Evolutionary conservation across 2,113 vertebrate genomes (phyloP), one percentile per base, ranked within the genome.

Genomic region (Chaetops frenatus): DNA sequence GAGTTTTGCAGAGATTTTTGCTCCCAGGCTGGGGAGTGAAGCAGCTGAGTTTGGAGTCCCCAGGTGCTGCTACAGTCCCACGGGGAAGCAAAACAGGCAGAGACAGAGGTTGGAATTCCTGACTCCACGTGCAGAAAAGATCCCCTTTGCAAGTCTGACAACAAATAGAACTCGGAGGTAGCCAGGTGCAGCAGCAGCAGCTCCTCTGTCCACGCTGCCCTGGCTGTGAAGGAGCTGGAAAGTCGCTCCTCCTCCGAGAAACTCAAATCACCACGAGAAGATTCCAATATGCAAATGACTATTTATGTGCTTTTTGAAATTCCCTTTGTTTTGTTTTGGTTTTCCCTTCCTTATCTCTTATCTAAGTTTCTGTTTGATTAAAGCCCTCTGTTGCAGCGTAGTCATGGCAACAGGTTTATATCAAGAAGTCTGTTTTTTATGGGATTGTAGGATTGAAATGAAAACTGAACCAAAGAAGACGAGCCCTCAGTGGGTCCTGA

Each of bases 351-450:
- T 94, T 70, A 35, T 38, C 48, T 70, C 83, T 70, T 86, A 91
- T 76, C 48, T 54, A n/a, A 93, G 89, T 82, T 96, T 92, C 81
- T 88, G 78, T 88, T 86, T 93, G 93, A 94, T 96, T 58, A 72
- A 88, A 94, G 86, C 67, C 15, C 81, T 74, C 61, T 94, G 45
- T 92, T 92, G 91, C 76, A 38, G 50, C 7, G 76, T 57, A 90
- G 92, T 20, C 87, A 51, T 54, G 62, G 65, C 93, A 94, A 73
- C 86, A 35, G 81, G 76, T 94, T 94, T 56, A n/a, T 40, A 85
- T 50, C 31, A 51, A 65, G 40, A 4, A 64, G 15, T 44, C 44
- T 95, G 72, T 77, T 94, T 94, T 69, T 92, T 76, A 44, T 85
- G 83, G 96, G 92, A 72, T 54, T 78, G 77, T 6, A 23, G 81